Percentiles rank a stretch among this genome's conserved stretches.
Conservation (phyloP, 2,888 invertebrate species). For the Ceriagrion tenellum region DNA sequence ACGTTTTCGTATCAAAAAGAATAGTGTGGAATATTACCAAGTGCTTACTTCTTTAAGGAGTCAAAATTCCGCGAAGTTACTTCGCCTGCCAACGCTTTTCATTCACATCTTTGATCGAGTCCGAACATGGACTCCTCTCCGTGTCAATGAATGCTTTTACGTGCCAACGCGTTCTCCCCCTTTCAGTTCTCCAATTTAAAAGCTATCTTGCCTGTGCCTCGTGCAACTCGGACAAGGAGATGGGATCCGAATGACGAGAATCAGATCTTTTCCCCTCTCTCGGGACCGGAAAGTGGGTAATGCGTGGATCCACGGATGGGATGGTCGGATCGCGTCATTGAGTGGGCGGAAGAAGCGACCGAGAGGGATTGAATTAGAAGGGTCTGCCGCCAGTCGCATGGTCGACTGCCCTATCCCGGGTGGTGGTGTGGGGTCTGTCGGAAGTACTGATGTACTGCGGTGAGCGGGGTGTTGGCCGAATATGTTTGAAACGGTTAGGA, state of each 20-base stretch:
- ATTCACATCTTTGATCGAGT: no score
- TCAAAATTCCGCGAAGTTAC: no score
- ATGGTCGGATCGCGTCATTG: background rate
- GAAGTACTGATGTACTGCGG: constrained; percentile 38
- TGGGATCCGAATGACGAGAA: background rate
- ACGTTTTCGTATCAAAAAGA: no score
- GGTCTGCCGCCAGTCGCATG: constrained; percentile 12
- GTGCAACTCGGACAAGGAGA: background rate
- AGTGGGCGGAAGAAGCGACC: background rate
- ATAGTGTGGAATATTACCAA: no score
- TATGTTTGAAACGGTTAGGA: constrained; percentile 34
- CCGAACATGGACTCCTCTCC: no score
- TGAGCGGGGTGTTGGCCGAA: constrained; percentile 30
- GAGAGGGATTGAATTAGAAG: constrained; percentile 59
- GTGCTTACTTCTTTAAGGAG: no score
- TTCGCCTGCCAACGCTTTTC: no score
- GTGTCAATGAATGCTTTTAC: no score
- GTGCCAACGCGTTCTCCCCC: no score
- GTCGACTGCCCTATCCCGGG: background rate
- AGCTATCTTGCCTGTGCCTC: background rate
- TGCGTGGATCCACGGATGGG: background rate
- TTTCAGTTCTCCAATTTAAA: background rate
- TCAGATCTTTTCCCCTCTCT: background rate
- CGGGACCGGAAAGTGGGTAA: background rate
- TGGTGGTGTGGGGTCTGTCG: background rate